A percentile compares a stretch with the other conserved stretches of the same genome.
These are phyloP conservation scores for Lasius fuliginosus DNA, from an alignment of 2,888 invertebrate genomes.

Conservation along the genomic window DNA sequence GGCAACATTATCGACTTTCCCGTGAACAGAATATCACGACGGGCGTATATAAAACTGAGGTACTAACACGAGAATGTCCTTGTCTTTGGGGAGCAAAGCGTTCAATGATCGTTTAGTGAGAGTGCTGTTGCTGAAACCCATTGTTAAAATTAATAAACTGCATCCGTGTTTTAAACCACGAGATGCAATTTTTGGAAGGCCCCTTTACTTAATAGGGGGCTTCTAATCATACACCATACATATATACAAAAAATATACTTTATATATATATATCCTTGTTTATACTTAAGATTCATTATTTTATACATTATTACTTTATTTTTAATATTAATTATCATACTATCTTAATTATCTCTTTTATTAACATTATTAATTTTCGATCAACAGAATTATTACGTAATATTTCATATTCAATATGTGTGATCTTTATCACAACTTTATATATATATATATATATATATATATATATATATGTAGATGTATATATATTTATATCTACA, in stretches of 20 bases:
- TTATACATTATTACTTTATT: not conserved
- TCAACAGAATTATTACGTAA: not conserved
- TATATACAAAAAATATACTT: not conserved
- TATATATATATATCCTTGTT: not conserved
- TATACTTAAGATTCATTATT: not conserved
- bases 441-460: too few relatives aligned
- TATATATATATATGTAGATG: too few relatives aligned
- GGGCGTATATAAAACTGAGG: slow-evolving; percentile 39
- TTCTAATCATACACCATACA: slow-evolving; percentile 9
- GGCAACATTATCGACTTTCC: slow-evolving; percentile 73
- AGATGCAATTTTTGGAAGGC: slow-evolving; percentile 94
- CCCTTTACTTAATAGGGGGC: slow-evolving; percentile 90
- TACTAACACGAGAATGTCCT: slow-evolving; percentile 87
- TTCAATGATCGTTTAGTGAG: slow-evolving; percentile 95
- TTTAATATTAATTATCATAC: not conserved
- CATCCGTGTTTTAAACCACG: slow-evolving; percentile 87
- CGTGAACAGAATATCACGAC: slow-evolving; percentile 45
- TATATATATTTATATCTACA: not conserved
- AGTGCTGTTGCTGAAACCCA: slow-evolving; percentile 94
- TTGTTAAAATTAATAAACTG: slow-evolving; percentile 86
- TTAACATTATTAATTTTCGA: not conserved
- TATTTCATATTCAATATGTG: not conserved
- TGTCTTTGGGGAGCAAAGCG: slow-evolving; percentile 96
- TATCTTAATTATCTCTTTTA: not conserved
- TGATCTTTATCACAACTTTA: not conserved